Percentiles rank a stretch among this genome's conserved stretches.
phyloP scores from a whole-genome alignment of 2,113 vertebrate species.

The Astur gentilis region DNA sequence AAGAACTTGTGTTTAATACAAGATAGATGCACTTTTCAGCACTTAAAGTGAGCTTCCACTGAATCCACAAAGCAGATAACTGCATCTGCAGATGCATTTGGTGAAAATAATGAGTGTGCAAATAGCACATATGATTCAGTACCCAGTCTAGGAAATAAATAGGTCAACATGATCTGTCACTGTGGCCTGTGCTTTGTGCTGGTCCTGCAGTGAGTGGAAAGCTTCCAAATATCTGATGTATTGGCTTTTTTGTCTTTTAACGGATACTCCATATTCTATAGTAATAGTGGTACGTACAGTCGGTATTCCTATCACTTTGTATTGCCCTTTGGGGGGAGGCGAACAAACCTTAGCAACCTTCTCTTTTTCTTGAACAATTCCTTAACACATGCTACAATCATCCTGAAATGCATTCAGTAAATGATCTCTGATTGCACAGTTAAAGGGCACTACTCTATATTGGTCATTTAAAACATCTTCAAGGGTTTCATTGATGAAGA shows the following conservation, averaged over 20 bases:
- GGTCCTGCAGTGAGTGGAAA: background rate
- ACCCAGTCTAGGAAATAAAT: background rate
- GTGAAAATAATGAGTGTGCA: background rate
- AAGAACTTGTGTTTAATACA: background rate
- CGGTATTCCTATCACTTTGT: background rate
- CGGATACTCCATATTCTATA: background rate
- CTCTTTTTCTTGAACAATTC: background rate
- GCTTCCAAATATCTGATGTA: background rate
- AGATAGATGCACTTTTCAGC: background rate
- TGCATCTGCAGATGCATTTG: background rate
- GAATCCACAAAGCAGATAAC: background rate
- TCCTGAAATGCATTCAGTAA: background rate
- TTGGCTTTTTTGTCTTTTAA: background rate
- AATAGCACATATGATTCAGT: background rate
- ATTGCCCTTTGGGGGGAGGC: background rate
- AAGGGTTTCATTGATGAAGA: conserved; percentile 19
- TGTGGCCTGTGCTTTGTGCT: background rate
- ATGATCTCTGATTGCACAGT: conserved; percentile 12
- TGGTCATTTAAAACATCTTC: conserved; percentile 37
- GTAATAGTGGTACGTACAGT: background rate
- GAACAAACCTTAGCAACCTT: background rate
- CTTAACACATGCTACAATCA: background rate
- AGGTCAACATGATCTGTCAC: background rate
- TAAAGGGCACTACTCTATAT: background rate
- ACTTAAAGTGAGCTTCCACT: background rate